Conservation (phyloP, 1,140 invertebrate genomes). For the Chelonus insularis region DNA sequence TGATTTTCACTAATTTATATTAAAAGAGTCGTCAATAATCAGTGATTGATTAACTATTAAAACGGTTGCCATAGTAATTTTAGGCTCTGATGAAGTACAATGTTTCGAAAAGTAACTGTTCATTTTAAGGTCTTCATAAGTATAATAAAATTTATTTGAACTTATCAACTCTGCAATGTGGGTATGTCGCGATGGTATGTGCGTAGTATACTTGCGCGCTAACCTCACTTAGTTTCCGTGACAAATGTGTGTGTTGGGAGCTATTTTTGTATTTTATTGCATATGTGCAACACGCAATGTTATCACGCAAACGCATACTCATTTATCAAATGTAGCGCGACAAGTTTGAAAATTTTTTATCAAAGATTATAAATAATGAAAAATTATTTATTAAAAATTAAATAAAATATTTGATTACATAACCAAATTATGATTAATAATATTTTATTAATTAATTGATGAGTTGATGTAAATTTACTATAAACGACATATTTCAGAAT, state of each 20-base stretch:
- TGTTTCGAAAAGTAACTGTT: too few relatives aligned
- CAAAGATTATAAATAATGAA: too few relatives aligned
- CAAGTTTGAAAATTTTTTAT: not conserved
- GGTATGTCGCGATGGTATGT: constrained; percentile 37
- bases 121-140: too few relatives aligned
- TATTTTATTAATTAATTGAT: too few relatives aligned
- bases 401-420: too few relatives aligned
- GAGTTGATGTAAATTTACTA: too few relatives aligned
- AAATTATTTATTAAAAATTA: too few relatives aligned
- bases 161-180: too few relatives aligned
- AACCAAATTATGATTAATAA: too few relatives aligned
- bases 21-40: constrained; percentile 41
- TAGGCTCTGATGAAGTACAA: not conserved
- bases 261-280: constrained; percentile 11
- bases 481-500: too few relatives aligned
- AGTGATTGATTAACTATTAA: constrained; percentile 28
- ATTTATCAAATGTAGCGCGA: not conserved
- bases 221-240: constrained; percentile 10
- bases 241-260: not conserved
- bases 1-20: too few relatives aligned
- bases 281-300: not conserved
- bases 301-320: not conserved
- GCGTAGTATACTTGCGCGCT: constrained; percentile 26
- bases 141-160: too few relatives aligned
- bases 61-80: constrained; percentile 40